A percentile compares a stretch with the other conserved stretches of the same genome.
These are phyloP conservation scores for Melanotaenia trifasciata DNA, from an alignment of 2,797 vertebrate species.

Conservation along the genomic window DNA sequence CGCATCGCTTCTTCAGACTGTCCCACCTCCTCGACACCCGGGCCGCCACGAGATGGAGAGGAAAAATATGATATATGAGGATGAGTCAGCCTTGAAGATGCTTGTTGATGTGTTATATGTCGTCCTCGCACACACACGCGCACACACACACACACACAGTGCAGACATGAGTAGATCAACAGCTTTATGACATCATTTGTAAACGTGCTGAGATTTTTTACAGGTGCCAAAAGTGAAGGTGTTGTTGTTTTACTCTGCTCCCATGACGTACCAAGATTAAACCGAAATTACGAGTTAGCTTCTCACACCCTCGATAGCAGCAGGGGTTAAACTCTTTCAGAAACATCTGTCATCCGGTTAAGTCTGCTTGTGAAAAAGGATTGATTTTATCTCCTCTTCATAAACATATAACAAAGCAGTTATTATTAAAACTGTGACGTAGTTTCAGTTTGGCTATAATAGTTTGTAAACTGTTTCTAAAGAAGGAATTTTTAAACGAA, in stretches of 20 bases:
- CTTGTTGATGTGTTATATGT: conserved; percentile 41
- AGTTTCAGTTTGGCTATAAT: neutral
- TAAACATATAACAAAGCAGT: no score
- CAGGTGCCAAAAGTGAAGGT: conserved; percentile 34
- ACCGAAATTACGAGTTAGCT: neutral
- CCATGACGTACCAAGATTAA: conserved; percentile 28
- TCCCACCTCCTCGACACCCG: conserved; percentile 62
- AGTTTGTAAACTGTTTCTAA: neutral
- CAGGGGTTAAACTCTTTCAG: neutral
- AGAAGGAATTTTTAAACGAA: neutral
- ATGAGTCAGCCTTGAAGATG: conserved; percentile 69
- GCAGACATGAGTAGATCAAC: neutral
- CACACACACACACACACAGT: neutral
- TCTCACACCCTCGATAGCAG: neutral
- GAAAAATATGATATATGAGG: conserved; percentile 67
- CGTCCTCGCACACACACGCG: neutral
- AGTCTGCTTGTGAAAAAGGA: neutral
- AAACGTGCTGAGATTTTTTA: neutral
- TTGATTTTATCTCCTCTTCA: neutral
- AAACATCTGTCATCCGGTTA: neutral
- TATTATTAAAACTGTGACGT: no score
- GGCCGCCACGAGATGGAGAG: conserved; percentile 60
- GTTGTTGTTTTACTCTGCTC: conserved; percentile 44
- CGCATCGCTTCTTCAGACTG: conserved; percentile 55
- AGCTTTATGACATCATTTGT: neutral